Evolutionary conservation across 2,113 vertebrate genomes (phyloP), one percentile per base, ranked within the genome.

Genomic region (Oncorhynchus clarkii): DNA sequence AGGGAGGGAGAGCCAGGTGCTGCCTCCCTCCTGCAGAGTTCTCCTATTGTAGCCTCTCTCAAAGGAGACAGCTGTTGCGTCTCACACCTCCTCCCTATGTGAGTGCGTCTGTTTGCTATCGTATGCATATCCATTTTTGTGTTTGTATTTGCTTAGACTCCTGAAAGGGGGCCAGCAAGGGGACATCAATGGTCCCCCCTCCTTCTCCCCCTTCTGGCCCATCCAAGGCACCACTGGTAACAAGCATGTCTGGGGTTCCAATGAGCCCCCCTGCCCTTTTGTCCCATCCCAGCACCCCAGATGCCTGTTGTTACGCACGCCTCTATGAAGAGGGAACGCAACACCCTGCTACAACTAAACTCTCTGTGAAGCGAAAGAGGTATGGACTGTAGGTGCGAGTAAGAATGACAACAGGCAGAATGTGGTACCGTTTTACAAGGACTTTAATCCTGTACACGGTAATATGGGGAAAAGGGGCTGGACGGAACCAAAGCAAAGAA

Each of bases 51-150:
- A 79, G 76, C 27, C 24, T 86, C 78, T 74, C 89, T 93, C 79
- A 91, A 82, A 92, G 92, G 78, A 91, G 91, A 89, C 93, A 95
- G 94, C 94, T 93, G 93, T 91, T 89, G 73, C 54, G 84, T 88
- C 82, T 84, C 16, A 12, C 73, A 68, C 8, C 68, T 39, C 39
- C 68, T 22, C 20, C 68, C n/a, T 67, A 14, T 34, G 24, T 67
- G 29, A 51, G 39, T 49, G 45, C 69, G 45, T 77, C 29, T 57
- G 39, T 78, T 60, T 62, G 67, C 39, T 45, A 45, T 11, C 39
- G 9, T 11, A 45, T 45, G 39, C 39, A 45, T 45, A 11, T 45
- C 2, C 39, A 45, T 60, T 66, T 24, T 29, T 27, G 14, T 27
- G 65, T 31, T 26, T 18, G 29, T 34, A 18, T 54, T 54, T 54